phyloP scores from a whole-genome alignment of 2,113 vertebrate species.

The Sapajus apella region DNA sequence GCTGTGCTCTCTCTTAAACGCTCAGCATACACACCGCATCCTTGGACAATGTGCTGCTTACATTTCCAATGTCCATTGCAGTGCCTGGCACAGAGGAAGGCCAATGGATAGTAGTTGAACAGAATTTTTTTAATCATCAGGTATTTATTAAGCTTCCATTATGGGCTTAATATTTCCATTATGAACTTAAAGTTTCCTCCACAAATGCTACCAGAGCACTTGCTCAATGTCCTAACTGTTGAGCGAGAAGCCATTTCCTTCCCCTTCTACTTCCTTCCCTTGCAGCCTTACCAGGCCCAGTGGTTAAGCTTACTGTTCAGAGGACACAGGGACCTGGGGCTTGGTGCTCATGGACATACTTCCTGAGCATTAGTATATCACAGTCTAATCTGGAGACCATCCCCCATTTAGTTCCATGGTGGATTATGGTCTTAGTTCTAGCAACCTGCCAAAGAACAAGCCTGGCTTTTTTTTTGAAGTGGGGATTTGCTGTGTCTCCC shows the following conservation, averaged over 20 bases:
- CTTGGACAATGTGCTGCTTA: not conserved
- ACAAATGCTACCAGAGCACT: accelerated
- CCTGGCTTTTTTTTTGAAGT: too few species aligned
- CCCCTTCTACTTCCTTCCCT: not conserved
- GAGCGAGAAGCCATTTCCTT: not conserved
- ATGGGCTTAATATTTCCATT: too few species aligned
- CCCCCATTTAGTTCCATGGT: not conserved
- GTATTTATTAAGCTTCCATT: too few species aligned
- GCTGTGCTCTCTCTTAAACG: not conserved
- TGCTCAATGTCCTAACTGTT: not conserved
- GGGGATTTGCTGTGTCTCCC: too few species aligned
- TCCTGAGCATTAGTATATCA: not conserved
- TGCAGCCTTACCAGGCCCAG: not conserved
- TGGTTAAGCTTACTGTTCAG: not conserved
- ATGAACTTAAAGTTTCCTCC: not conserved
- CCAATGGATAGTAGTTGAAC: too few species aligned
- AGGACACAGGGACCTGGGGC: not conserved
- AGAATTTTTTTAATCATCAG: too few species aligned
- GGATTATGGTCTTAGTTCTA: not conserved
- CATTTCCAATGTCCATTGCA: too few species aligned
- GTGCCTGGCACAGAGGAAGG: too few species aligned
- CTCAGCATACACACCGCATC: accelerated
- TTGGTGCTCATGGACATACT: not conserved
- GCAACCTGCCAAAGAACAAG: not conserved
- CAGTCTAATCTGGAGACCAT: not conserved